Percentiles rank a stretch among this genome's conserved stretches.
These are phyloP conservation scores for rabbit (Oryctolagus cuniculus) DNA, from an alignment of 2,113 vertebrate genomes.

Conservation along the genomic window DNA sequence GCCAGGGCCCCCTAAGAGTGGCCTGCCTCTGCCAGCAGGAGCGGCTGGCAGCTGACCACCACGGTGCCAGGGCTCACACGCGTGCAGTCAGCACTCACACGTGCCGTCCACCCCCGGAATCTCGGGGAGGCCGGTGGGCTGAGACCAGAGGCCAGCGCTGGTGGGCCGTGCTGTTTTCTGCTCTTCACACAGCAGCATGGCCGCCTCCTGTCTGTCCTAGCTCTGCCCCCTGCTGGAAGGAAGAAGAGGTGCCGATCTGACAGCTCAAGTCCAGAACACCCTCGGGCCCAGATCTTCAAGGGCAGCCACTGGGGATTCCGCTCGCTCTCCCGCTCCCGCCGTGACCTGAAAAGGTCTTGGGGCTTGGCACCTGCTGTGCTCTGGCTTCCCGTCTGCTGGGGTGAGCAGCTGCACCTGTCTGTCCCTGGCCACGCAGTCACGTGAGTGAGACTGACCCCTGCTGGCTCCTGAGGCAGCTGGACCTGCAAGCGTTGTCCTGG, in stretches of 20 bases:
- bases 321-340: too few relatives aligned
- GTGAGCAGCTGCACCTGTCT: background rate
- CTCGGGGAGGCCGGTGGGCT: background rate
- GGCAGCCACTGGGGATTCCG: background rate
- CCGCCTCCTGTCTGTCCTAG: background rate
- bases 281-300: background rate
- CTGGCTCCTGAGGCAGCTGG: background rate
- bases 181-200: background rate
- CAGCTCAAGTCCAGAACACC: constrained; percentile 8
- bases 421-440: background rate
- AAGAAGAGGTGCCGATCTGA: background rate
- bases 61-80: background rate
- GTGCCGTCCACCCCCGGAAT: background rate
- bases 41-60: background rate
- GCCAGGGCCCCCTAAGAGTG: background rate
- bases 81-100: background rate
- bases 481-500: background rate
- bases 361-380: background rate
- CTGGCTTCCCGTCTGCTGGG: background rate
- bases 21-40: background rate
- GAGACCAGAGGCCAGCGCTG: background rate
- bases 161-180: background rate
- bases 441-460: background rate
- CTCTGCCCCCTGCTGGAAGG: background rate
- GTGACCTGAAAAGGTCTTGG: background rate